These are phyloP conservation scores for Thymelicus lineola DNA, from an alignment of 2,888 invertebrate genomes.

Conservation along the genomic window DNA sequence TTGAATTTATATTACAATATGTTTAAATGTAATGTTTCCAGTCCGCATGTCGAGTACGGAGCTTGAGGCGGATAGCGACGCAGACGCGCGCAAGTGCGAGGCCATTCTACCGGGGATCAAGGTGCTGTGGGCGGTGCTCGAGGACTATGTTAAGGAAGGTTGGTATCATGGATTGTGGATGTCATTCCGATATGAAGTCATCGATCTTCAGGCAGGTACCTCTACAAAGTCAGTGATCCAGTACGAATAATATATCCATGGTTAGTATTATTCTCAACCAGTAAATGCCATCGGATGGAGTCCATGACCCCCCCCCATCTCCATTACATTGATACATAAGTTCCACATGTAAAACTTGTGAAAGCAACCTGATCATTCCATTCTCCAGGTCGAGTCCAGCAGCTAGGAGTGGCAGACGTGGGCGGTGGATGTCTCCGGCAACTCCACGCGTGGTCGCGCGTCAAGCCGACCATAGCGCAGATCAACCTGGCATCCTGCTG, in stretches of 20 bases:
- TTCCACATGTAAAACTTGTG: no score
- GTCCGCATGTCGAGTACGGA: constrained; percentile 65
- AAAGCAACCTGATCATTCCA: no score
- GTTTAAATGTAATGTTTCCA: constrained; percentile 46
- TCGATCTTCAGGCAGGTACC: no score
- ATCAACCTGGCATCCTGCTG: constrained; percentile 97
- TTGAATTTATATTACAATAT: no score
- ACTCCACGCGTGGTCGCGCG: constrained; percentile 90
- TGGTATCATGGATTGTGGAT: no score
- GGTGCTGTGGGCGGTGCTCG: constrained; percentile 91
- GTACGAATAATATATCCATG: no score
- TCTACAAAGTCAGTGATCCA: no score
- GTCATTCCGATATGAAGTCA: no score
- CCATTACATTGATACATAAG: no score
- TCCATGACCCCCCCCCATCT: no score
- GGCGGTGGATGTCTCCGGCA: constrained; percentile 91
- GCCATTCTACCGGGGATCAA: constrained; percentile 87
- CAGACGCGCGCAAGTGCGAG: constrained; percentile 78
- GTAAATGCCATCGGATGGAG: no score
- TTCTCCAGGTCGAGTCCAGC: constrained; percentile 80
- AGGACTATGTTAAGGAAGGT: constrained; percentile 90
- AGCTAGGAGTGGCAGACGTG: constrained; percentile 95
- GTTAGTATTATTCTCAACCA: no score
- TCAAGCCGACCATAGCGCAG: constrained; percentile 95
- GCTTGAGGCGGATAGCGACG: constrained; percentile 76